phyloP scores from a whole-genome alignment of 2,888 invertebrate genomes.

The Temnothorax ravouxi region DNA sequence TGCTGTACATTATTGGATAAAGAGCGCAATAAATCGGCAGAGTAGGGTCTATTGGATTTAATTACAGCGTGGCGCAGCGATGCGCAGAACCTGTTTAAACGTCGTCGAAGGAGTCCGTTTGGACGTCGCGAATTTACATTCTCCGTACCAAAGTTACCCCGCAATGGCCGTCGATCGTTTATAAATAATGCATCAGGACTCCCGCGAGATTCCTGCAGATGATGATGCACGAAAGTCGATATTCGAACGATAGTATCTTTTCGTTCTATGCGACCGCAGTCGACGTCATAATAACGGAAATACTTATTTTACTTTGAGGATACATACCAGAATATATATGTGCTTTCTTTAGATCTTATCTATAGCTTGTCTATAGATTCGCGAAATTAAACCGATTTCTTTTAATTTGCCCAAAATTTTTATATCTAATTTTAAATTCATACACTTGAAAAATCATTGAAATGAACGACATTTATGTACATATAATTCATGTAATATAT shows the following conservation, averaged over 20 bases:
- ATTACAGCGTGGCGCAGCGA: conserved; percentile 20
- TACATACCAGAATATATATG: not conserved
- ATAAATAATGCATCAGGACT: conserved; percentile 35
- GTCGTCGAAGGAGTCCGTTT: conserved; percentile 9
- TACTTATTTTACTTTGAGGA: not conserved
- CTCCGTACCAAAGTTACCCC: not conserved
- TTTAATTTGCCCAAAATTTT: not conserved
- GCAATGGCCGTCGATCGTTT: conserved; percentile 21
- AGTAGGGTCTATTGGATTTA: conserved; percentile 36
- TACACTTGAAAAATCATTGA: not conserved
- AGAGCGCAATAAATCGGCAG: conserved; percentile 43
- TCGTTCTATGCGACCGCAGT: not conserved
- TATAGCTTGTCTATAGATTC: not conserved
- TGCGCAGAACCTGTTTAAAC: conserved; percentile 33
- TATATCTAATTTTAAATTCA: not conserved
- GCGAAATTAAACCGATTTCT: not conserved
- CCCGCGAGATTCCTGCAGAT: not conserved
- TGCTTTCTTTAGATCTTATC: not conserved
- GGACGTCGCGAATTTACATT: conserved; percentile 36
- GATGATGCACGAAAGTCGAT: not conserved
- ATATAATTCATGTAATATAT: not conserved
- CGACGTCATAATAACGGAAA: not conserved
- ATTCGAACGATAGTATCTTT: not conserved
- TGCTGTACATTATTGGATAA: conserved; percentile 44
- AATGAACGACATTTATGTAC: not conserved